Base-by-base conservation (phyloP, 2,888 invertebrate species). In the Gari tellinella region DNA sequence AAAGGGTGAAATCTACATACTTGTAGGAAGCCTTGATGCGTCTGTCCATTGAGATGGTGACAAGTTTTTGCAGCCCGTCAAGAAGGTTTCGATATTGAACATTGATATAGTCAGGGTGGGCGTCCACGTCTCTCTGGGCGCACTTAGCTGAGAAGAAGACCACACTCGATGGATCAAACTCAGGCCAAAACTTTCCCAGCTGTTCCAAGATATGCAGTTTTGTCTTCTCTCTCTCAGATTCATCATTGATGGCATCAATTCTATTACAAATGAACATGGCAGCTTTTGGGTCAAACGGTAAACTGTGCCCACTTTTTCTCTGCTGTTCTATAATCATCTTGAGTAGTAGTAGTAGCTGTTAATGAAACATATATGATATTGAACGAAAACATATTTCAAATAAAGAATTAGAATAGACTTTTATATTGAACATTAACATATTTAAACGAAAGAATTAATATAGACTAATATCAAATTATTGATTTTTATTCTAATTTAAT, bases 251-350 rank as follows among this genome's bases (percentile, higher is more conserved):
- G 17, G 81, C 77, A 65, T 90, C 90, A 85, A 89, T 89, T 15
- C 87, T 64, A 70, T 90, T 88, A 52, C 87, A 88, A 2, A 90
- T 82, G 70, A 90, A 90, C 52, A 89, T 72, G 25, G 90, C 86
- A n/a, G 88, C 78, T 38, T 80, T 70, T 0, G 88, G 84, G 65
- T 89, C 84, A 60, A 88, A 86, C 25, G 69, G 61, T 14, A 70
- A 31, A 4, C 52, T 26, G 21, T 66, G 56, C 25, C 41, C 48
- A 15, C 69, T 69, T 41, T 74, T 78, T 45, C 74, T 80, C 57
- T 84, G 80, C 51, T 79, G 64, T 25, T 83, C 75, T 19, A 85
- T 72, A 19, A 88, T 83, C 15, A 84, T 74, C 51, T 80, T 80
- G 5, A 88, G 74, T 14, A 88, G 76, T 17, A 74, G 65, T 12